Percentiles rank a stretch among this genome's conserved stretches.
These are phyloP conservation scores for Vanessa atalanta DNA, from an alignment of 1,140 invertebrate species.

Conservation along the genomic window DNA sequence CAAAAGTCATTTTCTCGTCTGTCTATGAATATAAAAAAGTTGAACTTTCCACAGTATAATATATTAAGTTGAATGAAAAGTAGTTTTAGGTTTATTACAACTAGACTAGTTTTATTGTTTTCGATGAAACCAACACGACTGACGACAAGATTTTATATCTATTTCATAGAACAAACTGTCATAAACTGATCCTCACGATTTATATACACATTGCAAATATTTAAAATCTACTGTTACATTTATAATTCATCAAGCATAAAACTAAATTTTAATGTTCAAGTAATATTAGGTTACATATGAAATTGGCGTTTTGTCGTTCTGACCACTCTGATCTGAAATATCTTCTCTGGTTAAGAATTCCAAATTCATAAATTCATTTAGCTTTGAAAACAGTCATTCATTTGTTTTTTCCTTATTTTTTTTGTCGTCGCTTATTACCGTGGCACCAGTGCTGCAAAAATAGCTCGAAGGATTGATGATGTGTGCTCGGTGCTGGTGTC, in stretches of 20 bases:
- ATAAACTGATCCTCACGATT: conserved; percentile 21
- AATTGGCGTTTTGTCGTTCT: too few species aligned
- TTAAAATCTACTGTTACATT: neutral
- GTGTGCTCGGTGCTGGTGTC: too few species aligned
- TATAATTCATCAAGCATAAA: neutral
- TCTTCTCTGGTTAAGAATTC: too few species aligned
- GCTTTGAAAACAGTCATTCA: too few species aligned
- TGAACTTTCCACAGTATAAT: neutral
- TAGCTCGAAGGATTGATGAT: too few species aligned
- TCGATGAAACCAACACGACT: conserved; percentile 13
- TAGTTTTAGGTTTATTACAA: conserved; percentile 15
- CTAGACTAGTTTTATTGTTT: conserved; percentile 20
- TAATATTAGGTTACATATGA: too few species aligned
- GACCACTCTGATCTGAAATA: too few species aligned
- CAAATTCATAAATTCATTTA: too few species aligned
- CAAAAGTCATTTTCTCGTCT: too few species aligned
- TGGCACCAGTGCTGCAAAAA: too few species aligned
- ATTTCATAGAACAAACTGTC: conserved; percentile 14
- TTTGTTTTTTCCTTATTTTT: too few species aligned
- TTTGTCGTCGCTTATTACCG: too few species aligned
- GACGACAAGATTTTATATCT: conserved; percentile 23
- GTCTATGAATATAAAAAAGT: neutral
- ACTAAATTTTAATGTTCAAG: neutral
- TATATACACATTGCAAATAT: conserved; percentile 20
- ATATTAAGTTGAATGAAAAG: conserved; percentile 1